phyloP scores from a whole-genome alignment of 1,140 invertebrate genomes.

The Acromyrmex charruanus region DNA sequence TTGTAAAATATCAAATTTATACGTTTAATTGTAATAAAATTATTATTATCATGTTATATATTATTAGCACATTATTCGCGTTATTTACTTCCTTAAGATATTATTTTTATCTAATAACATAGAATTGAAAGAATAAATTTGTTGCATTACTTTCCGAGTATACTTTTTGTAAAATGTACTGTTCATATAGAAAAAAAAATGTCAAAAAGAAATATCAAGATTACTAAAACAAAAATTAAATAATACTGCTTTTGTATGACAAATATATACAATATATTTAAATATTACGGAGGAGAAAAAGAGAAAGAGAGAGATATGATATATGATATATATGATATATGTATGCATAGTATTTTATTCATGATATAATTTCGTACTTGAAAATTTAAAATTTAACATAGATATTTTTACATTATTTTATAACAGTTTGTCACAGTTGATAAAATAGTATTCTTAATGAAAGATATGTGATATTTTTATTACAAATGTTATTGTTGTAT shows the following conservation, averaged over 20 bases:
- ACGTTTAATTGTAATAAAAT: constrained; percentile 9
- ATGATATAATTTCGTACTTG: constrained; percentile 7
- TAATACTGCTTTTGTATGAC: background rate
- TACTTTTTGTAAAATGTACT: background rate
- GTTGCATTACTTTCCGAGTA: constrained; percentile 11
- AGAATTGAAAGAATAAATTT: background rate
- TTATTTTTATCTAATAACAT: background rate
- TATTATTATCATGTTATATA: constrained; percentile 10
- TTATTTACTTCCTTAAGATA: constrained; percentile 12
- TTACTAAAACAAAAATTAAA: constrained; percentile 21
- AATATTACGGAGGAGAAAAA: background rate
- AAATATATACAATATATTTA: constrained; percentile 38
- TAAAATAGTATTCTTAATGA: constrained; percentile 32
- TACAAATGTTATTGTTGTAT: background rate
- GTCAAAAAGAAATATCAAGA: constrained; percentile 17
- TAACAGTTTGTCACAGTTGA: constrained; percentile 33
- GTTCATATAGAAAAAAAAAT: background rate
- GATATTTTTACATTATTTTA: constrained; percentile 32
- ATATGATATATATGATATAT: constrained; percentile 17
- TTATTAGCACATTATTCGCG: background rate
- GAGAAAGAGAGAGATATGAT: too few relatives aligned
- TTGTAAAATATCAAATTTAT: constrained; percentile 12
- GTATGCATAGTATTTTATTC: background rate
- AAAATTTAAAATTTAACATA: constrained; percentile 3
- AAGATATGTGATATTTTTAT: constrained; percentile 44